Evolutionary conservation across 1,140 invertebrate species (phyloP).

Genomic region (Ptiloglossa arizonensis): DNA sequence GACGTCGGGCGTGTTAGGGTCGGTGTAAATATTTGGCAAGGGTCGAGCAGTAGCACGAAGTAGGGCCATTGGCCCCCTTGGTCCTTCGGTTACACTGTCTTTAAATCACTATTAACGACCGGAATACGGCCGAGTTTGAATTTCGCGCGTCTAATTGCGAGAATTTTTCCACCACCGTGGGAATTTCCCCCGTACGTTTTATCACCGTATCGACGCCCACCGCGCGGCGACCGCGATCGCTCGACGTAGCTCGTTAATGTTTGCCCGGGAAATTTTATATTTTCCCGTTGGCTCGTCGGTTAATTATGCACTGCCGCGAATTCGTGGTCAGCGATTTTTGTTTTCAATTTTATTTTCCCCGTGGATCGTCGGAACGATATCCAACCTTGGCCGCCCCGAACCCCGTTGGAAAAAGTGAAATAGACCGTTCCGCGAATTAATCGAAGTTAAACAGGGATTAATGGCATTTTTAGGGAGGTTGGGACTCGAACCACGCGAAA

Average conservation of each 20-base stretch:
- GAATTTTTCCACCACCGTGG: no score
- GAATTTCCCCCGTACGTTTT: background rate
- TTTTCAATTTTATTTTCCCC: no score
- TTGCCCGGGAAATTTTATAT: background rate
- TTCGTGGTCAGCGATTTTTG: background rate
- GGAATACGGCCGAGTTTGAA: background rate
- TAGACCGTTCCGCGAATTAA: slow-evolving; percentile 45
- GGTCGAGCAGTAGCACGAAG: slow-evolving; percentile 23
- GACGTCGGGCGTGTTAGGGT: slow-evolving; percentile 55
- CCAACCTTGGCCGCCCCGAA: background rate
- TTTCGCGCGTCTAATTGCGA: background rate
- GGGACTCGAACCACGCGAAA: slow-evolving; percentile 28
- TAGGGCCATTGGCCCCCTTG: background rate
- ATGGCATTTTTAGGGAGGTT: slow-evolving; percentile 56
- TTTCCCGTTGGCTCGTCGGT: background rate
- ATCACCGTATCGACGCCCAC: background rate
- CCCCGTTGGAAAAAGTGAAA: slow-evolving; percentile 14
- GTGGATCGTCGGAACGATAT: background rate
- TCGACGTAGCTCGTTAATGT: background rate
- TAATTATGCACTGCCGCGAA: slow-evolving; percentile 15
- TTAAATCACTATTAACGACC: slow-evolving; percentile 33
- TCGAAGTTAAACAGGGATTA: slow-evolving; percentile 67
- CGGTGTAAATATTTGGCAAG: slow-evolving; percentile 64
- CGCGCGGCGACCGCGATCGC: no score
- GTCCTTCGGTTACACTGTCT: slow-evolving; percentile 21